These are phyloP conservation scores for Tiliacea citrago DNA, from an alignment of 2,888 invertebrate genomes.

Conservation along the genomic window DNA sequence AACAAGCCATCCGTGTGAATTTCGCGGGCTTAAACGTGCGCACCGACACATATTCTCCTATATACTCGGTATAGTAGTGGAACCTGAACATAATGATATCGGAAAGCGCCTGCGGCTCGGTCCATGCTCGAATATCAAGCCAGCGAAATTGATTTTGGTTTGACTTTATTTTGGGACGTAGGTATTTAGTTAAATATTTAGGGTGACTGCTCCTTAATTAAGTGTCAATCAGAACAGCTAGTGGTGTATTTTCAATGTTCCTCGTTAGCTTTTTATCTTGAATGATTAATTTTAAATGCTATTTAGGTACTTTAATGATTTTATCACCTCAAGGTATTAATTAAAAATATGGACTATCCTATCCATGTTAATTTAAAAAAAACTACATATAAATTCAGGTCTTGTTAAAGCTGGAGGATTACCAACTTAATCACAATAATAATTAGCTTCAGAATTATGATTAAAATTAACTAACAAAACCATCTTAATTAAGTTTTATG, in stretches of 20 bases:
- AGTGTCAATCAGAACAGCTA: slow-evolving; percentile 38
- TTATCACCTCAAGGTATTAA: too few species aligned
- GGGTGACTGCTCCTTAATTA: slow-evolving; percentile 32
- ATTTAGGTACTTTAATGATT: too few species aligned
- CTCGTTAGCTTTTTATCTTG: slow-evolving; percentile 1
- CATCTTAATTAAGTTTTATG: slow-evolving; percentile 30
- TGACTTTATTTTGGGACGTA: slow-evolving; percentile 48
- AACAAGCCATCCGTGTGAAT: slow-evolving; percentile 84
- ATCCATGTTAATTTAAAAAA: too few species aligned
- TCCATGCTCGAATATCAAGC: slow-evolving; percentile 49
- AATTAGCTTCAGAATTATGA: background rate
- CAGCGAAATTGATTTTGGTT: slow-evolving; percentile 46
- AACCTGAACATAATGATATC: slow-evolving; percentile 64
- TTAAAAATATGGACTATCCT: too few species aligned
- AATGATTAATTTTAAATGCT: background rate
- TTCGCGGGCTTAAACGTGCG: slow-evolving; percentile 79
- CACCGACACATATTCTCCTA: slow-evolving; percentile 68
- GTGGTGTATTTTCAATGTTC: slow-evolving; percentile 12
- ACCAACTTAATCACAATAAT: background rate
- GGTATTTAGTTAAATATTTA: slow-evolving; percentile 37
- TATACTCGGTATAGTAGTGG: slow-evolving; percentile 27
- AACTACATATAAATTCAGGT: too few species aligned
- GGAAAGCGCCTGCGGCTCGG: slow-evolving; percentile 52
- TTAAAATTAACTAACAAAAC: slow-evolving; percentile 21
- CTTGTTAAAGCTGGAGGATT: too few species aligned